Evolutionary conservation across 2,888 invertebrate genomes (phyloP).

Genomic region (Drosophila incognita): DNA sequence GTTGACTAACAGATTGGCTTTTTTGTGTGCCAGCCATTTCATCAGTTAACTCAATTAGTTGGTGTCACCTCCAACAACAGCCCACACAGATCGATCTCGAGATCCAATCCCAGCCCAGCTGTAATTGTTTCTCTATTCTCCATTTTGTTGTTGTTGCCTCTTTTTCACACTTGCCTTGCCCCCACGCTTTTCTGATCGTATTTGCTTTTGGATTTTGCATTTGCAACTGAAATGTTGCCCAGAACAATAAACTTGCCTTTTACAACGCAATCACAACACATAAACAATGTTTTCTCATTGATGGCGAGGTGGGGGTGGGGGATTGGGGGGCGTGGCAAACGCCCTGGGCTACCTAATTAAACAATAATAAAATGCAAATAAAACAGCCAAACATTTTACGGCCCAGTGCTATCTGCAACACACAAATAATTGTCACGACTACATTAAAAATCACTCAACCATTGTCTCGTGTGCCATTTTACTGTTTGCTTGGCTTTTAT

Average conservation of each 20-base stretch:
- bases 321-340: background rate
- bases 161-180: slow-evolving; percentile 22
- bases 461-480: slow-evolving; percentile 75
- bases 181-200: slow-evolving; percentile 32
- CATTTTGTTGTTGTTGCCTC: slow-evolving; percentile 5
- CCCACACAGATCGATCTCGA: slow-evolving; percentile 19
- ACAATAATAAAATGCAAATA: slow-evolving; percentile 75
- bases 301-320: background rate
- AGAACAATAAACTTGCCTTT: slow-evolving; percentile 65
- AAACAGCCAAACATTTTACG: slow-evolving; percentile 72
- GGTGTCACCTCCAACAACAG: slow-evolving; percentile 17
- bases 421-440: slow-evolving; percentile 75
- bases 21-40: slow-evolving; percentile 21
- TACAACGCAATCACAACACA: slow-evolving; percentile 12
- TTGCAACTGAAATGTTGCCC: slow-evolving; percentile 34
- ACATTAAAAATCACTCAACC: slow-evolving; percentile 80
- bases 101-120: slow-evolving; percentile 13
- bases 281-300: slow-evolving; percentile 36
- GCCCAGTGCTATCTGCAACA: slow-evolving; percentile 44
- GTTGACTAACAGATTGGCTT: slow-evolving; percentile 6
- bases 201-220: slow-evolving; percentile 19
- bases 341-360: slow-evolving; percentile 55
- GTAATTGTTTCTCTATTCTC: slow-evolving; percentile 7
- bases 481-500: slow-evolving; percentile 21
- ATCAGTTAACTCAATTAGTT: slow-evolving; percentile 20